Evolutionary conservation across 2,888 invertebrate genomes (phyloP).

Genomic region (Nephrotoma flavescens): DNA sequence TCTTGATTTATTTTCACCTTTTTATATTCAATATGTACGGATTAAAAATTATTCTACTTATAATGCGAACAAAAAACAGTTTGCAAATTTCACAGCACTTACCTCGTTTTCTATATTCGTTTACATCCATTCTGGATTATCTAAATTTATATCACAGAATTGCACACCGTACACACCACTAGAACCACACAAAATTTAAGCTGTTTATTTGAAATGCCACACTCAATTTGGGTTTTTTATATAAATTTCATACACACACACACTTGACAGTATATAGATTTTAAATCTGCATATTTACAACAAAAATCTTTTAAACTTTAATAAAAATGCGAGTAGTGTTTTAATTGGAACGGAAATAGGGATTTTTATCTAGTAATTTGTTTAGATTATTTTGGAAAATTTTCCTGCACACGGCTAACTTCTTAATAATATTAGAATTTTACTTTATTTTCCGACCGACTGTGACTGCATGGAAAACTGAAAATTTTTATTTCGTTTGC

Average conservation of each 20-base stretch:
- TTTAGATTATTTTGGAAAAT: not conserved
- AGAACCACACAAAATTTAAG: not conserved
- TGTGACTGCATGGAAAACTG: not conserved
- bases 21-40: too few species aligned
- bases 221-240: not conserved
- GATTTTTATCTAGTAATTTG: not conserved
- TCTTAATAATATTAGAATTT: not conserved
- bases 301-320: not conserved
- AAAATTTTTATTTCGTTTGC: not conserved
- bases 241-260: not conserved
- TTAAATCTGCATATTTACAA: not conserved
- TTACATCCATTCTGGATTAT: conserved; percentile 31
- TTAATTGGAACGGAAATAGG: not conserved
- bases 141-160: not conserved
- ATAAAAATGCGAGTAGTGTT: too few species aligned
- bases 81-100: conserved; percentile 18
- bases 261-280: not conserved
- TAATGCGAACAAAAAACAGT: too few species aligned
- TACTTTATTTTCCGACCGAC: not conserved
- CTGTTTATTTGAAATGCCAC: not conserved
- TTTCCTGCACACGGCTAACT: not conserved
- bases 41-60: too few species aligned
- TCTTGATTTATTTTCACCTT: too few species aligned
- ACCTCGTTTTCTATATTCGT: conserved; percentile 39
- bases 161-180: not conserved